Conservation (phyloP, 2,113 vertebrate species). For the Tiliqua scincoides region DNA sequence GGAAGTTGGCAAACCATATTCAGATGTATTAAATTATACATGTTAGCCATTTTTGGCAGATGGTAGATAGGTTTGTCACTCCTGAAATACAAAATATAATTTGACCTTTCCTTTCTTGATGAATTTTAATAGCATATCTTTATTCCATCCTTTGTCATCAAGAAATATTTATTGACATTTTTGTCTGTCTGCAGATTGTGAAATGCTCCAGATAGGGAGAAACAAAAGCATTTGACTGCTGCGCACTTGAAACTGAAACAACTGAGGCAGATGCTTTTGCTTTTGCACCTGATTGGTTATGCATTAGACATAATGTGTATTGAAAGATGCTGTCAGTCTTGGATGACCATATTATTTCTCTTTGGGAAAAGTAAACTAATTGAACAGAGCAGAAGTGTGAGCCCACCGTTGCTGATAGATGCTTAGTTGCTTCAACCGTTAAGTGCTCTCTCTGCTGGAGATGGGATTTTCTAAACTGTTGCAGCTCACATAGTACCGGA, state of each 20-base stretch:
- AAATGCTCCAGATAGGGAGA: constrained; percentile 16
- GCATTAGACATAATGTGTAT: neutral
- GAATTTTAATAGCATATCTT: constrained; percentile 32
- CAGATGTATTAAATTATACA: neutral
- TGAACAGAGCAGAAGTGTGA: neutral
- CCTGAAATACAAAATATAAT: constrained; percentile 12
- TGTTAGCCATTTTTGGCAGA: neutral
- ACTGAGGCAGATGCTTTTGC: constrained; percentile 10
- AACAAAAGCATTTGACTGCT: constrained; percentile 12
- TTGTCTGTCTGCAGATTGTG: constrained; percentile 10
- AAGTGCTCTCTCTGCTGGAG: neutral
- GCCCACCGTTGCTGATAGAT: neutral
- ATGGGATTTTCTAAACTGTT: neutral
- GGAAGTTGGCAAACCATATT: neutral
- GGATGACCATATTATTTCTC: constrained; percentile 14
- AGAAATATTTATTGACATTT: constrained; percentile 28
- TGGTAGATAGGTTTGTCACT: neutral
- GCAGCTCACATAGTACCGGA: neutral
- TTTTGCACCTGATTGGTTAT: neutral
- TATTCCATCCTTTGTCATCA: neutral
- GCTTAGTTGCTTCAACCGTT: neutral
- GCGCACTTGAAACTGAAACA: constrained; percentile 20
- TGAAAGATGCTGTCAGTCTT: neutral
- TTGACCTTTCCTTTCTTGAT: constrained; percentile 27
- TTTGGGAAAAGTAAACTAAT: neutral